Conservation (phyloP, 2,113 vertebrate genomes). For the Lota lota region DNA sequence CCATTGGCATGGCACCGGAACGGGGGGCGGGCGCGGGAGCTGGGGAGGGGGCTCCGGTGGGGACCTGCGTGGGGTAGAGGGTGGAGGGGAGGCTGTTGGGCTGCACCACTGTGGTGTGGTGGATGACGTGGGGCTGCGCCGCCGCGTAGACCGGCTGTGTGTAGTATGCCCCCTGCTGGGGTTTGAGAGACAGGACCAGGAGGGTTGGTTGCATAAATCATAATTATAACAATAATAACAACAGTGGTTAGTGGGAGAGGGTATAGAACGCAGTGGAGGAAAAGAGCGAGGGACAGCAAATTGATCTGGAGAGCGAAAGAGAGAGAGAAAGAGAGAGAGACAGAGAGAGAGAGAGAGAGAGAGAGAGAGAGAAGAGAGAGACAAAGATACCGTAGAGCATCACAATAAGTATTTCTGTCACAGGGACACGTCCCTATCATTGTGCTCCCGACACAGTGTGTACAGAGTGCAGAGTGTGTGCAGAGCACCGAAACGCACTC, state of each 20-base stretch:
- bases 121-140: slow-evolving; percentile 88
- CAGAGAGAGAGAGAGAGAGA: no score
- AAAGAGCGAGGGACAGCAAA: no score
- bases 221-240: no score
- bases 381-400: no score
- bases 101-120: slow-evolving; percentile 90
- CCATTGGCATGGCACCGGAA: slow-evolving; percentile 85
- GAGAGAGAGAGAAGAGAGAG: no score
- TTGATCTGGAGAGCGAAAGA: background rate
- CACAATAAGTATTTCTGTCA: no score
- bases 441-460: no score
- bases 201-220: background rate
- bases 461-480: background rate
- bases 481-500: background rate
- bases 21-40: slow-evolving; percentile 73
- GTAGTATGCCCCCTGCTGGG: slow-evolving; percentile 83
- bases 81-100: slow-evolving; percentile 90
- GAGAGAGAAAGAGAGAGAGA: background rate
- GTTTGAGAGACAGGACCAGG: no score
- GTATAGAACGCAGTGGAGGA: no score
- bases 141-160: slow-evolving; percentile 88
- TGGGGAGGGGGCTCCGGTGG: slow-evolving; percentile 71
- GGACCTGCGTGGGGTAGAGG: slow-evolving; percentile 81
- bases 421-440: no score
- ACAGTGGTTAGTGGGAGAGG: no score